Conservation (phyloP, 2,113 vertebrate species). For the Dasyprocta punctata region DNA sequence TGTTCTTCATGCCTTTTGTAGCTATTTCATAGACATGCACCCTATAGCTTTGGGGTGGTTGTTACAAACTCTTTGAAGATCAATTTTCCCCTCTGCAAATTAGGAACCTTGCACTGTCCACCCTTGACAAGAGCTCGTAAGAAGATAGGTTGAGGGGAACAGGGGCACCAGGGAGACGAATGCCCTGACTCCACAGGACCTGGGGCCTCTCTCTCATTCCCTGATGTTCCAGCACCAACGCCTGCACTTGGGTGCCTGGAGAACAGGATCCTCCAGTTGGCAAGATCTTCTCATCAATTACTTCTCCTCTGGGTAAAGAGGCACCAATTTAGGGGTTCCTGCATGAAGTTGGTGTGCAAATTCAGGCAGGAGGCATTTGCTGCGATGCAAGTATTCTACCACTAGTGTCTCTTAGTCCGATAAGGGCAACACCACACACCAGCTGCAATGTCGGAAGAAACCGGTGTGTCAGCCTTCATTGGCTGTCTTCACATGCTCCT, state of each 20-base stretch:
- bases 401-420: background rate
- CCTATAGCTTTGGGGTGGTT: background rate
- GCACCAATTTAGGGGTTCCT: background rate
- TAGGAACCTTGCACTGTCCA: background rate
- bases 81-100: background rate
- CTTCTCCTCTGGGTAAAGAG: background rate
- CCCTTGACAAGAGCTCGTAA: background rate
- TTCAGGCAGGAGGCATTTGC: background rate
- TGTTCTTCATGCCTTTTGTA: background rate
- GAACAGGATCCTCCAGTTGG: background rate
- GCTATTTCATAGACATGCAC: background rate
- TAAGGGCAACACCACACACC: background rate
- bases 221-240: background rate
- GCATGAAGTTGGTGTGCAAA: background rate
- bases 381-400: background rate
- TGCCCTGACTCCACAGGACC: background rate
- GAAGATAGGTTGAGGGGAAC: background rate
- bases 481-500: background rate
- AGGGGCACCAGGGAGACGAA: background rate
- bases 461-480: background rate
- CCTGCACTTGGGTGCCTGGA: background rate
- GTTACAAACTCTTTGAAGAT: slow-evolving; percentile 9
- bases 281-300: background rate
- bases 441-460: background rate
- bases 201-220: background rate